Conservation (phyloP, 1,140 invertebrate genomes). For the Drosophila funebris region DNA sequence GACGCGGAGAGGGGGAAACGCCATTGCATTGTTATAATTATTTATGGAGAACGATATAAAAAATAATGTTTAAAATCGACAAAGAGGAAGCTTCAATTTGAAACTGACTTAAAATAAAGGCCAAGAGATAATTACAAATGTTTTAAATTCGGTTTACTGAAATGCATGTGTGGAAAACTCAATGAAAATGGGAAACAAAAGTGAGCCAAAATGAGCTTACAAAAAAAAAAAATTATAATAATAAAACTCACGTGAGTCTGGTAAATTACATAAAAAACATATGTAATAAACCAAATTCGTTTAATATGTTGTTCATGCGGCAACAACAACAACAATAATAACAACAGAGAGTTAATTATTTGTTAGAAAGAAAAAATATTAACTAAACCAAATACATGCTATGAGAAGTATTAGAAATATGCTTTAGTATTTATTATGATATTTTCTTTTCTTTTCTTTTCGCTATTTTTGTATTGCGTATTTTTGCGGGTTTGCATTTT, state of each 20-base stretch:
- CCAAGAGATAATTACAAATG: conserved; percentile 44
- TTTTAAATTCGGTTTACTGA: conserved; percentile 40
- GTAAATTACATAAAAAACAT: conserved; percentile 60
- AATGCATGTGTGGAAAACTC: not conserved
- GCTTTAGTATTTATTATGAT: conserved; percentile 26
- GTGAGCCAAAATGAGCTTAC: conserved; percentile 1
- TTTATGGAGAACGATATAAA: not conserved
- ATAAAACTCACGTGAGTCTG: conserved; percentile 39
- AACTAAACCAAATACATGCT: conserved; percentile 31
- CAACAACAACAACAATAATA: conserved; percentile 55
- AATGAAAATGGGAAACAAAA: conserved; percentile 23
- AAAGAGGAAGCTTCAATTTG: not conserved
- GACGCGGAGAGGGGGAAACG: not conserved
- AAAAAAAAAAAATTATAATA: conserved; percentile 29
- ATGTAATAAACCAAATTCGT: conserved; percentile 31
- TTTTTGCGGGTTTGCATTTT: conserved; percentile 45
- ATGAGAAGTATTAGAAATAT: conserved; percentile 34
- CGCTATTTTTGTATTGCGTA: conserved; percentile 38
- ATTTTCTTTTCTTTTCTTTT: conserved; percentile 16
- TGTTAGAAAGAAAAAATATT: conserved; percentile 39
- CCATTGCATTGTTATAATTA: not conserved
- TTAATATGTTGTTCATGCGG: conserved; percentile 69
- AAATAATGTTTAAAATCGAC: not conserved
- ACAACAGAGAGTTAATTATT: conserved; percentile 57
- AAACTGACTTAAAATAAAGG: not conserved